Base-by-base conservation (phyloP, 2,888 invertebrate species). In the Mycalesis mineus region DNA sequence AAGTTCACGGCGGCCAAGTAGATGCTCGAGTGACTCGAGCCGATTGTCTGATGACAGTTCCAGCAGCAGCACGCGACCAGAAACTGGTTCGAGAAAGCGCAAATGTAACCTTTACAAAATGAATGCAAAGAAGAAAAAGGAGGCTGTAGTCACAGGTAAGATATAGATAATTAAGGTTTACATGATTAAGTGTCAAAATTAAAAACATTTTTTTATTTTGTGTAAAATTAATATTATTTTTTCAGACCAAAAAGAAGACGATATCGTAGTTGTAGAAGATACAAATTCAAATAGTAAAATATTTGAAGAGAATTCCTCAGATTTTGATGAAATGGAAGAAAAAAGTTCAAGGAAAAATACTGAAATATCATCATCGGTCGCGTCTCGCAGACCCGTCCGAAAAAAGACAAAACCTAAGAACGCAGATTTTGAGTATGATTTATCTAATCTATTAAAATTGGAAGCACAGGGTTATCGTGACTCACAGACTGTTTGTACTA, bases 361-460 rank as follows among this genome's bases (percentile, higher is more conserved):
- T 33, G 72, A 72, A 45, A 66, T 70, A 39, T 58, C 59, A 2
- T 58, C 73, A 13, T 70, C 82, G 7, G 75, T 82, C 17, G 74
- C 81, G n/a, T 83, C 82, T 7, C 78, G 88, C 50, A 85, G 93
- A 63, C 93, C 94, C 1, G 91, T 92, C 11, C 89, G 94, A 39
- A 93, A 93, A 75, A 92, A 92, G 63, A 88, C 92, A 0, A 93
- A 92, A 75, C 91, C 91, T 7, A 91, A 92, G 63, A 91, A 92
- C 71, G 93, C 92, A 70, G 94, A 95, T 80, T 94, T 94, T 74
- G 92, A 94, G 66, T 94, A 94, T 71, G 94, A 94, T 80, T 80
- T 94, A 64, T 92, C 92, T 3, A 91, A 90, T 78, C 75, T 91
- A 54, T 73, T 91, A 37, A 91, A 91, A 77, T 77, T 83, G 80